Percentiles rank a stretch among this genome's conserved stretches.
phyloP scores from a whole-genome alignment of 2,888 invertebrate species.

The Dioctria linearis region DNA sequence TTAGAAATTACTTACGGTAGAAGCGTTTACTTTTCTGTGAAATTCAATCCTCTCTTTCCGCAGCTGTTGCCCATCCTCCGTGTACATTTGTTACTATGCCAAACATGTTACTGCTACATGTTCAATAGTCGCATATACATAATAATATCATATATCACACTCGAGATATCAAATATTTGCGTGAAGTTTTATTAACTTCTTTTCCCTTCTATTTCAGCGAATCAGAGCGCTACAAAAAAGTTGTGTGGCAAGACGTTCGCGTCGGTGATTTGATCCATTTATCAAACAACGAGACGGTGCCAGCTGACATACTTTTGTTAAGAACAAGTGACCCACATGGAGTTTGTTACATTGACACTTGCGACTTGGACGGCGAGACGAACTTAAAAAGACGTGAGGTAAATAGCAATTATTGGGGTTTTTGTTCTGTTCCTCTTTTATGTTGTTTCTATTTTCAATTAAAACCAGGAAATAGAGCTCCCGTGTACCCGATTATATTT shows the following conservation, averaged over 20 bases:
- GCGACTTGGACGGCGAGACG: conserved; percentile 96
- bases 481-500: conserved; percentile 21
- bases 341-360: conserved; percentile 94
- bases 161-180: conserved; percentile 27
- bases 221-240: conserved; percentile 85
- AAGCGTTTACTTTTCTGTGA: not conserved
- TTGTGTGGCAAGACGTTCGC: conserved; percentile 90
- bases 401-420: conserved; percentile 51
- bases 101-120: not conserved
- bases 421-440: not conserved
- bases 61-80: conserved; percentile 23
- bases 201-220: conserved; percentile 75
- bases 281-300: conserved; percentile 96
- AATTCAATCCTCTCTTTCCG: not conserved
- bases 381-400: conserved; percentile 94
- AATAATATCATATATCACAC: conserved; percentile 28
- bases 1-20: not conserved
- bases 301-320: conserved; percentile 93
- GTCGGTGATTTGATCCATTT: conserved; percentile 96
- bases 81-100: conserved; percentile 1
- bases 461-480: conserved; percentile 7
- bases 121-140: not conserved
- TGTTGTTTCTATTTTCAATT: conserved; percentile 18
- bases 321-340: conserved; percentile 91
- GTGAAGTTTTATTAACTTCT: not conserved